A percentile compares a stretch with the other conserved stretches of the same genome.
phyloP scores from a whole-genome alignment of 2,888 invertebrate genomes.

The Campoplex nolae region DNA sequence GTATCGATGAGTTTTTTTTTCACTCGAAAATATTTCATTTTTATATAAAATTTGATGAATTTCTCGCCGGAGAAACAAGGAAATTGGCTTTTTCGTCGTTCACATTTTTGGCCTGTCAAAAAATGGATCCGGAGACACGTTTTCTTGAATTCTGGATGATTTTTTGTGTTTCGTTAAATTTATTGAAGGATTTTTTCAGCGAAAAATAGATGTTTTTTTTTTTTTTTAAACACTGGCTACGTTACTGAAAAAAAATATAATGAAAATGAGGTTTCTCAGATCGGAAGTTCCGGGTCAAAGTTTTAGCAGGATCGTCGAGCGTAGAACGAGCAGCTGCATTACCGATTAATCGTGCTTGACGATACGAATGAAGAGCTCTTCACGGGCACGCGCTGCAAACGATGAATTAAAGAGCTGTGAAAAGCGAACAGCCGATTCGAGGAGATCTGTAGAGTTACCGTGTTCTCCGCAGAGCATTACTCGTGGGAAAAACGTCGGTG shows the following conservation, averaged over 20 bases:
- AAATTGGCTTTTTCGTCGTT: neutral
- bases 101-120: neutral
- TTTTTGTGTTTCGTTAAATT: too few species aligned
- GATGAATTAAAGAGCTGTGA: conserved; percentile 23
- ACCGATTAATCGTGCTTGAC: conserved; percentile 8
- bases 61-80: neutral
- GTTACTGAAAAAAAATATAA: neutral
- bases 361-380: conserved; percentile 4
- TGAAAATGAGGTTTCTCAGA: neutral
- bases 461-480: conserved; percentile 39
- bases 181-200: too few species aligned
- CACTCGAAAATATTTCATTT: neutral
- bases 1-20: neutral
- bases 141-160: neutral
- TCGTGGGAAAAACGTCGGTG: conserved; percentile 49
- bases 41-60: neutral
- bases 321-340: neutral
- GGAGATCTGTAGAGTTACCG: conserved; percentile 34
- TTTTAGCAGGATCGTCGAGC: too few species aligned
- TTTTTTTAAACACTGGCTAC: too few species aligned
- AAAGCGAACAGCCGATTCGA: neutral
- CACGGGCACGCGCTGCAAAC: conserved; percentile 30
- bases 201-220: too few species aligned
- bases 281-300: neutral
- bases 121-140: neutral